Evolutionary conservation across 2,113 vertebrate species (phyloP), one percentile per base, ranked within the genome.

Genomic region (Heliornis fulica): DNA sequence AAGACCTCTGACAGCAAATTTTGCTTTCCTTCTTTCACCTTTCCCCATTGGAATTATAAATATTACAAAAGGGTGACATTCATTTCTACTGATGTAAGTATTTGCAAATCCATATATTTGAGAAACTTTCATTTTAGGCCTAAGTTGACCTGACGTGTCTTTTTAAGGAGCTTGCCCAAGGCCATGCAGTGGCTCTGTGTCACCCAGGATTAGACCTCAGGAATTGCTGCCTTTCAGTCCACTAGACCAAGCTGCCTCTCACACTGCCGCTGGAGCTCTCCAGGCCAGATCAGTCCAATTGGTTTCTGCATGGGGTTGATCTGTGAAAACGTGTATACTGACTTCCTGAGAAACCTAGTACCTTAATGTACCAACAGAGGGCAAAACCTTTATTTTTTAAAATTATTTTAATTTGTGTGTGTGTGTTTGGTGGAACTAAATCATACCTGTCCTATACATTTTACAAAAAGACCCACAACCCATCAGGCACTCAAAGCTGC

Each of bases 111-210:
- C 4, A 0, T 83, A 28, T 92, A 74, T 94, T 93, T 94, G 70
- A 79, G 71, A 94, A 81, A 90, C 26, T 90, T 93, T 69, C 64
- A 88, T 84, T 87, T 91, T 80, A 69, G 78, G 20, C 38, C 83
- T 96, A 94, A 97, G 31, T 78, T 83, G 94, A 90, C 81, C 76
- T 94, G 95, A 93, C 69, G 41, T 77, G 54, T 96, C 95, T 97
- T 97, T 97, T 94, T 96, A 93, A 93, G 82, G 89, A 96, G 19
- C 77, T 90, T 91, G 81, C 92, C 89, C 90, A 90, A 85, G 93
- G 96, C 96, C 72, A 85, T 10, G 2, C 21, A 93, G 40, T 68
- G 61, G 57, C 69, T 96, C 78, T 60, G 32, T 94, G 96, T 96
- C 94, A 96, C 20, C 60, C 87, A 90, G 89, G 45, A 97, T 97